Conservation (phyloP, 2,888 invertebrate genomes). For the Vannuccia rotundouncinata region DNA sequence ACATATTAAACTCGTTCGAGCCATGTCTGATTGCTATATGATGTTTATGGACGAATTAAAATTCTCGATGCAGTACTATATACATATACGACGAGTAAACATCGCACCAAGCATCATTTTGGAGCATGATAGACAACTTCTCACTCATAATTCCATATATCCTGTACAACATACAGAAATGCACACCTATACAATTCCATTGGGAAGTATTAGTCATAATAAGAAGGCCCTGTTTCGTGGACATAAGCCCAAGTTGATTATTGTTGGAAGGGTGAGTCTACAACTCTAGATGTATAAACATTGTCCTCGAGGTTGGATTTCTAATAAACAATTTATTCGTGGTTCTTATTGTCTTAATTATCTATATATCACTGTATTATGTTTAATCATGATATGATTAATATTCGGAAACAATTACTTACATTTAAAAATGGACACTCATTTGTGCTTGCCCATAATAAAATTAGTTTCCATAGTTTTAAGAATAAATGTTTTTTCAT, state of each 20-base stretch:
- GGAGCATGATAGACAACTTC: conserved; percentile 10
- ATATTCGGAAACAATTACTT: too few relatives aligned
- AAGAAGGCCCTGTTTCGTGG: conserved; percentile 11
- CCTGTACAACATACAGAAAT: conserved; percentile 25
- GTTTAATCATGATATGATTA: too few relatives aligned
- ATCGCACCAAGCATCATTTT: conserved; percentile 11
- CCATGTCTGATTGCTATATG: conserved; percentile 5
- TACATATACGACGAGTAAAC: conserved; percentile 14
- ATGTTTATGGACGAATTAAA: background rate
- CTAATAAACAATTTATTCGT: too few relatives aligned
- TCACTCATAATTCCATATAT: background rate
- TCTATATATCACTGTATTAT: too few relatives aligned
- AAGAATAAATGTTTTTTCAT: too few relatives aligned
- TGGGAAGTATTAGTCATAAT: background rate
- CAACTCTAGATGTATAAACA: too few relatives aligned
- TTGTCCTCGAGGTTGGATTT: too few relatives aligned
- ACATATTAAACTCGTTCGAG: conserved; percentile 3
- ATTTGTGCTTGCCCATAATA: too few relatives aligned
- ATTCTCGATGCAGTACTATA: conserved; percentile 16
- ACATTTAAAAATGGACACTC: too few relatives aligned
- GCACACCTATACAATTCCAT: conserved; percentile 23
- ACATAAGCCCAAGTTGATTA: background rate
- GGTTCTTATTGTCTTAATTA: too few relatives aligned
- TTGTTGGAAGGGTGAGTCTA: conserved; percentile 20
- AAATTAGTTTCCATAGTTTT: too few relatives aligned